These are phyloP conservation scores for Herminia tarsipennalis DNA, from an alignment of 2,888 invertebrate species.

Conservation along the genomic window DNA sequence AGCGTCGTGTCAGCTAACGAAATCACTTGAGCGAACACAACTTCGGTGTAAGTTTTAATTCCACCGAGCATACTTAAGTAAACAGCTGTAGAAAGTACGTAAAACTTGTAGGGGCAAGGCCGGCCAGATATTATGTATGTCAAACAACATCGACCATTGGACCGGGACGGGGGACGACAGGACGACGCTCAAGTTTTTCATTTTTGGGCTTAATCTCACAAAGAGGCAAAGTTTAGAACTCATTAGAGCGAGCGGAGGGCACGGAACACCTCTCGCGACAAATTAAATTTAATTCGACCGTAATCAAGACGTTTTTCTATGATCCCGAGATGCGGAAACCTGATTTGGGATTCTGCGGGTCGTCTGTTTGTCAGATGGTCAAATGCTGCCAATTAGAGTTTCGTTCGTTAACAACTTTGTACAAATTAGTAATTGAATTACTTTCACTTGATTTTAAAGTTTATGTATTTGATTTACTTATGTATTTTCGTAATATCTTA, in stretches of 20 bases:
- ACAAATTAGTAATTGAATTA: constrained; percentile 36
- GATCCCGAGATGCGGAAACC: constrained; percentile 30
- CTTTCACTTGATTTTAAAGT: constrained; percentile 26
- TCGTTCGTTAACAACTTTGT: constrained; percentile 42
- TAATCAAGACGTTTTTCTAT: constrained; percentile 44
- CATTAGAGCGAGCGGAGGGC: constrained; percentile 70
- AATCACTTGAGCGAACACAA: constrained; percentile 60
- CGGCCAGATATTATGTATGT: constrained; percentile 52
- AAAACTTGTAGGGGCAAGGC: constrained; percentile 47
- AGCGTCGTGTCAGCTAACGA: constrained; percentile 36
- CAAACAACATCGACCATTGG: constrained; percentile 53
- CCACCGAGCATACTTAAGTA: constrained; percentile 62
- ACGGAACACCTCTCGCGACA: constrained; percentile 67
- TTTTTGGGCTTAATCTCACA: constrained; percentile 73
- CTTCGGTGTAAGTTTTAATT: constrained; percentile 61
- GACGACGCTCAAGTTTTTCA: constrained; percentile 60
- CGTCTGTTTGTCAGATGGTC: constrained; percentile 44
- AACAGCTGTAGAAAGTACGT: constrained; percentile 53
- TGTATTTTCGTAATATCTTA: not conserved
- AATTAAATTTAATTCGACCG: constrained; percentile 65
- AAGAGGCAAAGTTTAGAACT: constrained; percentile 73
- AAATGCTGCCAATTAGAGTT: constrained; percentile 45
- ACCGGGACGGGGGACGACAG: constrained; percentile 39
- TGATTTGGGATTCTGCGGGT: constrained; percentile 44
- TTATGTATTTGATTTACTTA: constrained; percentile 13